Base-by-base conservation (phyloP, 2,797 vertebrate genomes). In the Atherinosoma microstoma region DNA sequence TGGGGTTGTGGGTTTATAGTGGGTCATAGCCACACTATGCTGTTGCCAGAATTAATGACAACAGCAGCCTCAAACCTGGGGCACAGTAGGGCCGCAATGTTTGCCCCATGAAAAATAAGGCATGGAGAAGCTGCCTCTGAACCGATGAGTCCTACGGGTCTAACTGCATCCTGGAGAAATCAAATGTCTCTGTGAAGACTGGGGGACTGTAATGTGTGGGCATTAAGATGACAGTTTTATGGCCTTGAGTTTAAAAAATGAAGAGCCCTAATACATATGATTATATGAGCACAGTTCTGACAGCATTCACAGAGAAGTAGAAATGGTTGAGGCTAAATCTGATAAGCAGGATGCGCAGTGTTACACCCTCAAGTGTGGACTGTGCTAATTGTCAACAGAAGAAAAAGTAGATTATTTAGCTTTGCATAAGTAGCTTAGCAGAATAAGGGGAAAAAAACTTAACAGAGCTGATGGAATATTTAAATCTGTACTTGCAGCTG, bases 31-130 rank as follows among this genome's bases (percentile, higher is more conserved):
- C 40, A 73, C 78, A 84, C 67, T 57, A 58, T 57, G 18, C 66
- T 34, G 62, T 77, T 74, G 64, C 64, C 64, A 78, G 73, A 90
- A 90, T 91, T 86, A 89, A 92, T 92, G 83, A 75, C 59, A 65
- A 77, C 84, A 79, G 69, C 64, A 60, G 70, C 76, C 65, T 83
- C 56, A 78, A 82, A 87, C 87, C 84, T 64, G 42, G 59, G 80
- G 84, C 78, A 78, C 68, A 80, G 73, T 32, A 63, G 59, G 60
- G 66, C 58, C 65, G 71, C 73, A 80, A 82, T n/a, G 58, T 76
- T 87, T 80, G 51, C 13, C 45, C 53, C 9, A n/a, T 86, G 83
- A 86, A 76, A 88, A 81, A 87, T 84, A 79, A 78, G 10, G 32
- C 29, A 30, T 0, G 24, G 45, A 45, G 62, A 70, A 29, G 54